Evolutionary conservation across 2,888 invertebrate genomes (phyloP).

Genomic region (Polymixis lichenea): DNA sequence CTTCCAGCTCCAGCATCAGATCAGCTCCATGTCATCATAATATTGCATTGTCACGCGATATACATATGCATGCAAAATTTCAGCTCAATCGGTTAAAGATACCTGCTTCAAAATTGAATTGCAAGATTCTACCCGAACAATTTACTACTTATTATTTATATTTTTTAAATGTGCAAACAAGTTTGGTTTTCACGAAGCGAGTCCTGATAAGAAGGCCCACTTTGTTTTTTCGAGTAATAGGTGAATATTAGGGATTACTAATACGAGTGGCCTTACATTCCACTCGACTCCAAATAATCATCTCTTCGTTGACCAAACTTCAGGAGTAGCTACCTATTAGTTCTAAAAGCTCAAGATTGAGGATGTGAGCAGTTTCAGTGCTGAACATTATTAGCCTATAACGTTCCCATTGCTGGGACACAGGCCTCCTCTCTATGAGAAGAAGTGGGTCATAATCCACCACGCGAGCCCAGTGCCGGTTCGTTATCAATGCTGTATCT

Average conservation of each 20-base stretch:
- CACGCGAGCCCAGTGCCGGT: not conserved
- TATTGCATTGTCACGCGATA: too few relatives aligned
- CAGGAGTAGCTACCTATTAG: not conserved
- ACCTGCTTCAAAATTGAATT: too few relatives aligned
- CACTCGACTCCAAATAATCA: not conserved
- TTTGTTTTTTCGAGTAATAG: not conserved
- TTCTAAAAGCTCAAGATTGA: not conserved
- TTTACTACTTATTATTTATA: too few relatives aligned
- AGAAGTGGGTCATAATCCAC: not conserved
- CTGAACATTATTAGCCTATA: not conserved
- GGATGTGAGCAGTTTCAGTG: not conserved
- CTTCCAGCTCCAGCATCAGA: too few relatives aligned
- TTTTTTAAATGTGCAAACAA: not conserved
- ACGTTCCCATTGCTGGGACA: not conserved
- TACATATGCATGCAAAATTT: too few relatives aligned
- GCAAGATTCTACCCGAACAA: too few relatives aligned
- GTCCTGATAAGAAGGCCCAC: not conserved
- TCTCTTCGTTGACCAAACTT: not conserved
- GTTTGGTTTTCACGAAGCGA: not conserved
- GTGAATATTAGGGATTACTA: not conserved
- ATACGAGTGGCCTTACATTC: not conserved
- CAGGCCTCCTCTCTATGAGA: not conserved
- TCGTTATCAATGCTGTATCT: not conserved
- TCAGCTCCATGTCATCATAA: too few relatives aligned
- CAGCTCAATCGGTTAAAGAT: too few relatives aligned